phyloP scores from a whole-genome alignment of 2,797 vertebrate species.

The Sphenopsis melanotis region DNA sequence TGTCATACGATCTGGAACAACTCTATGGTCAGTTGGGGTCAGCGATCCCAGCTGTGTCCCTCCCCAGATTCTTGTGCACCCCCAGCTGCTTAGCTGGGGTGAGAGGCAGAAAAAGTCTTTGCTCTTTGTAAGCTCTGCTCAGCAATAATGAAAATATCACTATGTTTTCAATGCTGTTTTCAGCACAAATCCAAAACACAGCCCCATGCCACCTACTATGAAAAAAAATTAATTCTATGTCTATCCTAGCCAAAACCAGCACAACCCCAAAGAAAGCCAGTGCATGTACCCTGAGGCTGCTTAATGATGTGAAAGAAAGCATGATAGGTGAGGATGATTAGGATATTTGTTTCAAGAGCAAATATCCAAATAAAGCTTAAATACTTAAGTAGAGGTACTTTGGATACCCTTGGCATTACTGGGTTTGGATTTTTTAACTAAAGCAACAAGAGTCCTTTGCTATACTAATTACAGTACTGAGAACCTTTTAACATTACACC shows the following conservation, averaged over 20 bases:
- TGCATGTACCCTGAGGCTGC: background rate
- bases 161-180: background rate
- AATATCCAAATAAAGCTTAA: background rate
- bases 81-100: fast-evolving
- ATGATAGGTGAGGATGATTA: background rate
- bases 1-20: background rate
- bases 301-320: background rate
- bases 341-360: background rate
- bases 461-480: background rate
- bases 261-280: background rate
- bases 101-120: background rate
- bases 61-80: background rate
- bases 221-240: background rate
- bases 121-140: background rate
- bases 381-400: background rate
- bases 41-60: fast-evolving
- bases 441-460: background rate
- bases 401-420: background rate
- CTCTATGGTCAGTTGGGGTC: background rate
- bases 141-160: background rate
- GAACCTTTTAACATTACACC: background rate
- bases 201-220: background rate
- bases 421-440: background rate
- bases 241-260: background rate
- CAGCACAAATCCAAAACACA: background rate